A percentile compares a stretch with the other conserved stretches of the same genome.
These are phyloP conservation scores for Nebria salina DNA, from an alignment of 2,888 invertebrate genomes.

Conservation along the genomic window DNA sequence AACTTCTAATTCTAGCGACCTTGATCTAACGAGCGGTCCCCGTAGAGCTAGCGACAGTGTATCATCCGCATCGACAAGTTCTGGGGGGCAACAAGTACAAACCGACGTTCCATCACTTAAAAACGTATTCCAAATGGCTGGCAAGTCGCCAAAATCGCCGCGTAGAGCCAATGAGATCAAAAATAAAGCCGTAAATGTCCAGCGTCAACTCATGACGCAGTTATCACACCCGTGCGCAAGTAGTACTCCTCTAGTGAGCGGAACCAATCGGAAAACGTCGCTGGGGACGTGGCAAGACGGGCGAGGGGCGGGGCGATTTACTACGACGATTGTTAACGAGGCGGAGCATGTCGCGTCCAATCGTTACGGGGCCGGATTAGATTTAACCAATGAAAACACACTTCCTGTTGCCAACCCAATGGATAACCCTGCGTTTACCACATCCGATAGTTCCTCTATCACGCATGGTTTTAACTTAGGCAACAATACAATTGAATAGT, in stretches of 20 bases:
- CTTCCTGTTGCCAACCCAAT: background rate
- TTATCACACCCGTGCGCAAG: constrained; percentile 56
- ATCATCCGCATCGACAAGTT: constrained; percentile 45
- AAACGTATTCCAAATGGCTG: constrained; percentile 23
- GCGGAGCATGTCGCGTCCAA: constrained; percentile 58
- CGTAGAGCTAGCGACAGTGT: constrained; percentile 58
- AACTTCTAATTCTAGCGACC: constrained; percentile 53
- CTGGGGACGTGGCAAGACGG: constrained; percentile 34
- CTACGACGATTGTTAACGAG: constrained; percentile 60
- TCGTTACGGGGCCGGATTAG: background rate
- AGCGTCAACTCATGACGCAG: constrained; percentile 56
- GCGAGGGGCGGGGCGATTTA: constrained; percentile 54
- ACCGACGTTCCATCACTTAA: constrained; percentile 40
- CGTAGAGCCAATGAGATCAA: constrained; percentile 10
- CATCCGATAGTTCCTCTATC: constrained; percentile 31
- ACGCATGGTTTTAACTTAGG: constrained; percentile 30
- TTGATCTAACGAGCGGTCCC: constrained; percentile 53
- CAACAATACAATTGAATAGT: constrained; percentile 21
- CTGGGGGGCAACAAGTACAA: constrained; percentile 23
- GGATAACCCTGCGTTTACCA: background rate
- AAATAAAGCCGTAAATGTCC: constrained; percentile 47
- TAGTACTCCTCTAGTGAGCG: constrained; percentile 38
- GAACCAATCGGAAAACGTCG: constrained; percentile 54
- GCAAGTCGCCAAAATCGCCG: constrained; percentile 7
- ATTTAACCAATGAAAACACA: background rate